These are phyloP conservation scores for Octopus bimaculoides DNA, from an alignment of 1,140 invertebrate genomes.

Conservation along the genomic window DNA sequence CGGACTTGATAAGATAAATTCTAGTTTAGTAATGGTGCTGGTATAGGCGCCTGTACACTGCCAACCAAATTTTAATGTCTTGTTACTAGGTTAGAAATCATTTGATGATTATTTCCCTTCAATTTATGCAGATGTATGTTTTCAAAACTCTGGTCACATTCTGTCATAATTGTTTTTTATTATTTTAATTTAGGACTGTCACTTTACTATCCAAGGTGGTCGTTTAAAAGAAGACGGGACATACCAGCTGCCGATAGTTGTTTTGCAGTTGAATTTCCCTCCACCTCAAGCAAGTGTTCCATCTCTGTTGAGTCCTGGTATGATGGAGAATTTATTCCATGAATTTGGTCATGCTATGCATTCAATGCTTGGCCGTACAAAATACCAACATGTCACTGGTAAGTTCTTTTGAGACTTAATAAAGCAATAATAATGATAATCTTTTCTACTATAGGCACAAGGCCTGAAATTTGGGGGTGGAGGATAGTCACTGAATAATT, in stretches of 20 bases:
- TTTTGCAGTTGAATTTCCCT: constrained; percentile 86
- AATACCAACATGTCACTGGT: constrained; percentile 96
- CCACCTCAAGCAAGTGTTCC: constrained; percentile 64
- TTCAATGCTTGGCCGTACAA: constrained; percentile 89
- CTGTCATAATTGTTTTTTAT: too few relatives aligned
- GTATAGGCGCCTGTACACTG: too few relatives aligned
- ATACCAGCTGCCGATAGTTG: constrained; percentile 90
- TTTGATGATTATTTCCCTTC: too few relatives aligned
- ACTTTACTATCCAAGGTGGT: constrained; percentile 96
- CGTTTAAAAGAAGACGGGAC: constrained; percentile 74
- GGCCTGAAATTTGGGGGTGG: too few relatives aligned
- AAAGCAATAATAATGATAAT: too few relatives aligned
- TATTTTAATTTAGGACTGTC: constrained; percentile 72
- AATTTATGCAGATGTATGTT: background rate
- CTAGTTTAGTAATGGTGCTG: too few relatives aligned
- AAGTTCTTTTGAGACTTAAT: background rate
- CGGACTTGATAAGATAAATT: too few relatives aligned
- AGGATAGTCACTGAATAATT: too few relatives aligned
- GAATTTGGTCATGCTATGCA: constrained; percentile 99
- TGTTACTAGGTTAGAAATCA: too few relatives aligned
- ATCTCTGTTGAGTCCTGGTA: constrained; percentile 74
- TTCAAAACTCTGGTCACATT: background rate
- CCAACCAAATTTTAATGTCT: too few relatives aligned
- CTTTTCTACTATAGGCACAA: too few relatives aligned
- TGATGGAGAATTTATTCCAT: constrained; percentile 95